These are phyloP conservation scores for Xenopus laevis DNA, from an alignment of 2,113 vertebrate genomes.

Conservation along the genomic window DNA sequence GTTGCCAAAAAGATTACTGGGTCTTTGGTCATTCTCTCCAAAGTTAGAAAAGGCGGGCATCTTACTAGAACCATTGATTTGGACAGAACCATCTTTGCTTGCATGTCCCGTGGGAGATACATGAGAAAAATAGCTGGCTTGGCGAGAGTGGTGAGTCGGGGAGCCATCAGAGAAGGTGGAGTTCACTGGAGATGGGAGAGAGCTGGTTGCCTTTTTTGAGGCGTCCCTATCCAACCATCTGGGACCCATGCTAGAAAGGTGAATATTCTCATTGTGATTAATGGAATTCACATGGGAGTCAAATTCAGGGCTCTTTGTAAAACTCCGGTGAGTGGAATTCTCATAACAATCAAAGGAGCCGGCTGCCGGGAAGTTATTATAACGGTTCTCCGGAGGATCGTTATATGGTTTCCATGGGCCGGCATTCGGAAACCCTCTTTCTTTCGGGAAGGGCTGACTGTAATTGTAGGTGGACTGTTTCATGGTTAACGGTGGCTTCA, in stretches of 20 bases:
- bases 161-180: conserved; percentile 39
- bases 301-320: conserved; percentile 15
- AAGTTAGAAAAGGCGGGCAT: conserved; percentile 26
- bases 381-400: conserved; percentile 33
- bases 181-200: conserved; percentile 42
- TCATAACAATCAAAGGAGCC: conserved; percentile 43
- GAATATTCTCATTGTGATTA: conserved; percentile 40
- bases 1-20: not conserved
- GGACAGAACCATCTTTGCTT: conserved; percentile 44
- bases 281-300: conserved; percentile 29
- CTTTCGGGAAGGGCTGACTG: conserved; percentile 53
- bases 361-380: conserved; percentile 18
- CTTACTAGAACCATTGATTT: not conserved
- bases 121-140: conserved; percentile 44
- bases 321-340: conserved; percentile 2
- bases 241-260: not conserved
- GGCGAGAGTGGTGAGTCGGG: conserved; percentile 41
- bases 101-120: conserved; percentile 24
- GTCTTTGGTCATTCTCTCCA: conserved; percentile 31
- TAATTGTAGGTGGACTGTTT: conserved; percentile 10
- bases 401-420: conserved; percentile 41
- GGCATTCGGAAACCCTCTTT: conserved; percentile 39
- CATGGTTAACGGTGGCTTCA: conserved; percentile 18
- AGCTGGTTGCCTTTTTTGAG: not conserved
- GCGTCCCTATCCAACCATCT: conserved; percentile 46